Base-by-base conservation (phyloP, 2,888 invertebrate genomes). In the Petrophora chlorosata region DNA sequence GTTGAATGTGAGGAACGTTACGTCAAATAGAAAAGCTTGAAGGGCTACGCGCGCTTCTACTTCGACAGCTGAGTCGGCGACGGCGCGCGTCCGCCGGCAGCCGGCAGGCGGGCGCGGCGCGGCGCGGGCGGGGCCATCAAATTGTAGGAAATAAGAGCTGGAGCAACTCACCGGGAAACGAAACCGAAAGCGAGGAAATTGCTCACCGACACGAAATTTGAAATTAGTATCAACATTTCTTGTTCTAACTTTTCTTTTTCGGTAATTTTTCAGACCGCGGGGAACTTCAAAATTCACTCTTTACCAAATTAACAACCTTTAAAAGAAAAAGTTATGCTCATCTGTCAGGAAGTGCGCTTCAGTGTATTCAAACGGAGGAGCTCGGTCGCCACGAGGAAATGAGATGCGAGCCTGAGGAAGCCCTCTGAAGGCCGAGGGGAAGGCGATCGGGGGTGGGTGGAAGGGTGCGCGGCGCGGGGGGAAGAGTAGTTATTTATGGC, bases 401-500 rank as follows among this genome's bases (percentile, higher is more conserved):
- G 17, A 17, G 26, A 17, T 16, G 16, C 28, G 32, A 25, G 10
- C 25, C 25, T 25, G 25, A 25, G 0, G 10, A 25, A 25, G 25
- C 25, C n/a, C n/a, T 10, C 25, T 32, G 16, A 9, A 16, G 1
- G 16, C 3, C 0, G 32, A n/a, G 16, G 9, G 9, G 16, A 5
- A 8, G 9, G 10, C 3, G 0, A 7, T 7, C 14, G 13, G 4
- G 14, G 10, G 9, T 2, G 10, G 9, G 30, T 5, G 3, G 30
- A 1, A 9, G 9, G 15, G 0, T 4, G 12, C 12, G 1, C 15
- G 5, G 3, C 2, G 14, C 7, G 15, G 10, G n/a, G 16, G 36
- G 10, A 12, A 8, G 26, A 34, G 19, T 13, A 19, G 59, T 61
- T 65, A 70, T 66, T 68, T 66, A 70, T 66, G 63, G 61, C 61